phyloP scores from a whole-genome alignment of 2,113 vertebrate species.

The Heptranchias perlo region DNA sequence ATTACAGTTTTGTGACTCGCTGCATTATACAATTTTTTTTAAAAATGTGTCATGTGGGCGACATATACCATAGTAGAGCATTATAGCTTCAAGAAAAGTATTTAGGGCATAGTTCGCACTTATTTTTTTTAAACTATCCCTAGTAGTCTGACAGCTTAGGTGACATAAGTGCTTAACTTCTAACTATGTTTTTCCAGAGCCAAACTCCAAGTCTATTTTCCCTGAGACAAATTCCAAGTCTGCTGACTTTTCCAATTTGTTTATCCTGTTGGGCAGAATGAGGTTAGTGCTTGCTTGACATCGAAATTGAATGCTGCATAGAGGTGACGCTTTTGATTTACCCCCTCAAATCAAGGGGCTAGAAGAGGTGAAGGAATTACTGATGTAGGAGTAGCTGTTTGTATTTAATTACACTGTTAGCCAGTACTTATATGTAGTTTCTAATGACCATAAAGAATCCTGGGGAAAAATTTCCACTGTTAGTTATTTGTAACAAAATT shows the following conservation, averaged over 20 bases:
- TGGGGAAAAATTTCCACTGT: background rate
- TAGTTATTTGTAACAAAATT: background rate
- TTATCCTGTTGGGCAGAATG: too few relatives aligned
- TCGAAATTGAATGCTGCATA: background rate
- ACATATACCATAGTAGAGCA: background rate
- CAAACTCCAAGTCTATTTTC: background rate
- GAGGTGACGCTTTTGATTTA: background rate
- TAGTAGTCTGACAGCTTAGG: background rate
- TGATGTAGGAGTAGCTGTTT: background rate
- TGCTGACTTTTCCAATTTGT: background rate
- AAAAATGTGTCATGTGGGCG: background rate
- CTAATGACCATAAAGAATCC: background rate
- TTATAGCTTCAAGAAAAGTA: background rate
- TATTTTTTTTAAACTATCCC: background rate
- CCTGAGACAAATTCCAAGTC: background rate
- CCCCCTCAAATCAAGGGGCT: background rate
- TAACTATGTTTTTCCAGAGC: background rate
- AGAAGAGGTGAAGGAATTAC: background rate
- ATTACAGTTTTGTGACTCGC: background rate
- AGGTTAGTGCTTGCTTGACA: background rate
- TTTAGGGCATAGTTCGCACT: background rate
- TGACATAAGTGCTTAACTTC: background rate
- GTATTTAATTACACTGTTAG: background rate
- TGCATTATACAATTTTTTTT: background rate
- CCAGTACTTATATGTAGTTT: background rate